Conservation (phyloP, 2,888 invertebrate species). For the Abrostola triplasia region DNA sequence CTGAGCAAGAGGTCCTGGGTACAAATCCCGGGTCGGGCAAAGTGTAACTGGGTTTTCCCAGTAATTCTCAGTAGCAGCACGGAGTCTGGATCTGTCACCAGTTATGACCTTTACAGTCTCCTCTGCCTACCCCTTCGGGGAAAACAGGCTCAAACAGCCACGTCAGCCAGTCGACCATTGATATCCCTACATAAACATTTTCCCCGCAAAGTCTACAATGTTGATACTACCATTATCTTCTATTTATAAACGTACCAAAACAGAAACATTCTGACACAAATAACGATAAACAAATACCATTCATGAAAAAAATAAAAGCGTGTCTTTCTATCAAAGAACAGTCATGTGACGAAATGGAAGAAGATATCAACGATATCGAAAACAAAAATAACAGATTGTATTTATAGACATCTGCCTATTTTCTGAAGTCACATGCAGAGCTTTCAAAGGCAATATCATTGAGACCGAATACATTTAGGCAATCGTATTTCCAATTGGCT, state of each 20-base stretch:
- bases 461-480: not conserved
- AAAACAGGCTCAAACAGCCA: no score
- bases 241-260: slow-evolving; percentile 5
- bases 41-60: no score
- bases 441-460: not conserved
- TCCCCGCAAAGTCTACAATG: not conserved
- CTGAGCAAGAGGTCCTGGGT: no score
- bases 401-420: not conserved
- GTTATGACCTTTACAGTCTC: no score
- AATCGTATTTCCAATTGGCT: not conserved
- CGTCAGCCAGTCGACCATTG: no score
- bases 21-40: no score
- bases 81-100: no score
- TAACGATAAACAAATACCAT: not conserved
- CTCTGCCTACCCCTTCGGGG: no score
- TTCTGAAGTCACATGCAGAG: slow-evolving; percentile 17
- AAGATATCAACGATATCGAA: slow-evolving; percentile 1
- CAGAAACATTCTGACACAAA: not conserved
- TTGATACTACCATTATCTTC: not conserved
- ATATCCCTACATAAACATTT: not conserved
- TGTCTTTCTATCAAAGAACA: slow-evolving; percentile 8
- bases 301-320: slow-evolving; percentile 5
- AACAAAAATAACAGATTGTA: slow-evolving; percentile 1
- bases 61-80: no score
- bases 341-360: not conserved